Base-by-base conservation (phyloP, 1,140 invertebrate genomes). In the Bicyclus anynana region DNA sequence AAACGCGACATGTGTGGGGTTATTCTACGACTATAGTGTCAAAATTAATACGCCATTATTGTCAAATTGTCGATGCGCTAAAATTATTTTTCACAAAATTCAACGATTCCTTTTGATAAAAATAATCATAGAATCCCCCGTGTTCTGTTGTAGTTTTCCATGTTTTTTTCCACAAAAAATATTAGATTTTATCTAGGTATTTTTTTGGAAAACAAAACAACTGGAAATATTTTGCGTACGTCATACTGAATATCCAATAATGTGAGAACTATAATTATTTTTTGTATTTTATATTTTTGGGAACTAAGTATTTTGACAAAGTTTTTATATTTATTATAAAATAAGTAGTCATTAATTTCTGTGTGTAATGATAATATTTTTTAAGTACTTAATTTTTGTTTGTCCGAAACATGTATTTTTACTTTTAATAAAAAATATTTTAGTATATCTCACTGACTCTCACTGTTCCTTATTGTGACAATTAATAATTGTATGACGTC, bases 1-100 rank as follows among this genome's bases (percentile, higher is more conserved):
- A 59, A 58, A 52, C 59, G 72, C 74, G 72, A 76, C 65, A 65
- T 27, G 0, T 17, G 3, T 26, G 26, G 12, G 26, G 38, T n/a
- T 14, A 14, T 52, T 18, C 49, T 59, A 54, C 50, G 44, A 50
- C 16, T 16, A 38, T 38, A n/a, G 6, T 21, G 35, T 49, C 42
- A 53, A 47, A 38, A 20, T 9, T 18, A 20, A 5, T 4, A 17
- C 16, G 37, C 14, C 13, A 46, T 55, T 65, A 44, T 60, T 56
- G 56, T 59, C 56, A 37, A 52, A 37, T 16, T 52, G 13, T 33
- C 33, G 26, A 37, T 26, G 12, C 35, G 10, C 23, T 23, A 4
- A n/a, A n/a, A 23, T 23, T 23, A 23, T 20, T 20, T 20, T 20
- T 20, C 40, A 44, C 18, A 44, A 44, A 44, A 20, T 44, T 53